Percentiles rank a stretch among this genome's conserved stretches.
phyloP scores from a whole-genome alignment of 2,797 vertebrate species.

The Euthynnus affinis region DNA sequence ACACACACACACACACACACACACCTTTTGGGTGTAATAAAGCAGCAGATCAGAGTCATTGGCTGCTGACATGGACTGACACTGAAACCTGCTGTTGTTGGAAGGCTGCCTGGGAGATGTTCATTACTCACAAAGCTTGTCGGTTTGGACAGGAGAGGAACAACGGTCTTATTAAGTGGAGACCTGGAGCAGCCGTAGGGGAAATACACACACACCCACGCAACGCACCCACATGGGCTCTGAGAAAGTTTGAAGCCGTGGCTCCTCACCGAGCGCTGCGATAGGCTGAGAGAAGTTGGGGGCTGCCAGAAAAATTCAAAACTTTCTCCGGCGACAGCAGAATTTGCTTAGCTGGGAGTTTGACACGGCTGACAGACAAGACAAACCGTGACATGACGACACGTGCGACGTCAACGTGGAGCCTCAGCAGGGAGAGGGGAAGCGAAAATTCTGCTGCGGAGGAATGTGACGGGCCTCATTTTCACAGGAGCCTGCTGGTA shows the following conservation, averaged over 20 bases:
- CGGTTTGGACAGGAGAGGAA: conserved; percentile 79
- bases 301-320: conserved; percentile 54
- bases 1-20: conserved; percentile 22
- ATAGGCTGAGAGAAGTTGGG: conserved; percentile 67
- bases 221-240: conserved; percentile 59
- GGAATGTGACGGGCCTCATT: conserved; percentile 69
- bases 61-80: conserved; percentile 81
- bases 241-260: conserved; percentile 62
- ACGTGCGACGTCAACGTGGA: conserved; percentile 13
- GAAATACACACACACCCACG: conserved; percentile 72
- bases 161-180: conserved; percentile 85
- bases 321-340: conserved; percentile 53
- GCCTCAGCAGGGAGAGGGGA: conserved; percentile 12
- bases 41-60: conserved; percentile 79
- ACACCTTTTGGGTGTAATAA: conserved; percentile 78
- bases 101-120: conserved; percentile 81
- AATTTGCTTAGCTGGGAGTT: conserved; percentile 69
- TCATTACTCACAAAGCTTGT: conserved; percentile 84
- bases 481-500: conserved; percentile 67
- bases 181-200: conserved; percentile 80
- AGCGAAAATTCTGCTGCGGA: conserved; percentile 41
- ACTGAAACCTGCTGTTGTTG: conserved; percentile 79
- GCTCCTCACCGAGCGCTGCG: conserved; percentile 28
- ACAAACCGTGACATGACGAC: conserved; percentile 63
- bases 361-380: conserved; percentile 65